Base-by-base conservation (phyloP, 2,888 invertebrate genomes). In the Tetropium fuscum region DNA sequence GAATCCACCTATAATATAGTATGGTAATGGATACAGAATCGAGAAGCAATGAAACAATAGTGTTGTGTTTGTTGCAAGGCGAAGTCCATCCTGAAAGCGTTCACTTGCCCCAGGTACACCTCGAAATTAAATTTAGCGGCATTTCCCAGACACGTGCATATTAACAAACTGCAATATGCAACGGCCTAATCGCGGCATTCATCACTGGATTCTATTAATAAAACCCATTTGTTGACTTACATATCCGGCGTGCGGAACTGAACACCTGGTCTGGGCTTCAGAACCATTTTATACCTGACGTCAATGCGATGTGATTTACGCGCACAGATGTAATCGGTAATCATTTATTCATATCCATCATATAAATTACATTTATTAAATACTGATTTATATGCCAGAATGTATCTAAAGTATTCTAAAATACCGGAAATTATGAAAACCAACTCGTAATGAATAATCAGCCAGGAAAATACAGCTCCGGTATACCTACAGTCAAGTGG, bases 131-230 rank as follows among this genome's bases (percentile, higher is more conserved):
- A 45, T 45, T 45, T 45, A 45, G 45, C 49, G 40, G 41, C 41
- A 27, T 41, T 32, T 38, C 48, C 41, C 48, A 36, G 48, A 48
- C 48, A 43, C 48, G 48, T 57, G 48, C 40, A 49, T 48, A 11
- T 25, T 30, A 43, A 51, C 40, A 48, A 44, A 68, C 62, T 40
- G 63, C 66, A 69, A 68, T 70, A 66, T 68, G 69, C 69, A 70
- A 66, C 65, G 53, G 60, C 66, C 73, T 73, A 72, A 73, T 72
- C 70, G 71, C 71, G 60, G 71, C 71, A 70, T 73, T 70, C 68
- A 73, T 73, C 73, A 72, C 61, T 43, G 59, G 32, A 38, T 58
- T 60, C 69, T 69, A 69, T 65, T 64, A 66, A 69, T 69, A 69
- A 63, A 65, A 54, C 49, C 51, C 64, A 63, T 63, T 62, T 62